Evolutionary conservation across 2,888 invertebrate species (phyloP).

Genomic region (Calephelis perditalis): DNA sequence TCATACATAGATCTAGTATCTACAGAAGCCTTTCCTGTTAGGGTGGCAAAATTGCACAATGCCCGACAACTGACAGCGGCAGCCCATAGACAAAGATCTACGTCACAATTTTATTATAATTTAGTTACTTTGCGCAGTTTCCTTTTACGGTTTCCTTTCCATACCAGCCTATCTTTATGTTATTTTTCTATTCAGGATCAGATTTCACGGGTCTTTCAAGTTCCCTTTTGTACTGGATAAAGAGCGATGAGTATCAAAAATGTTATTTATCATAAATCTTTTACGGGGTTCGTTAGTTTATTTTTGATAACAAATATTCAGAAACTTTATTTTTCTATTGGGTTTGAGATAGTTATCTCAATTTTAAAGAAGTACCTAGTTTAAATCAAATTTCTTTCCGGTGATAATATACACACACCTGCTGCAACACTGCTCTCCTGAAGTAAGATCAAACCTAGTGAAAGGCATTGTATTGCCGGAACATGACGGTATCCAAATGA

Average conservation of each 20-base stretch:
- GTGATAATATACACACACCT: too few species aligned
- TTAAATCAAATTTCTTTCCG: too few species aligned
- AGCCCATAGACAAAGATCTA: conserved; percentile 54
- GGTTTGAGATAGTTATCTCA: too few species aligned
- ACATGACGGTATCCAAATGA: too few species aligned
- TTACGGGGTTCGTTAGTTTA: neutral
- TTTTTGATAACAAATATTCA: too few species aligned
- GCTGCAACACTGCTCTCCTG: too few species aligned
- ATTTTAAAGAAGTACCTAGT: too few species aligned
- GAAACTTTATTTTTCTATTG: too few species aligned
- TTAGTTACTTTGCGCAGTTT: conserved; percentile 58
- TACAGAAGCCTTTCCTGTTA: neutral
- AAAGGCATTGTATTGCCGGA: too few species aligned
- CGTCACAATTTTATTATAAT: conserved; percentile 53
- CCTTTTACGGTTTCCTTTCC: conserved; percentile 35
- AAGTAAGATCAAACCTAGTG: too few species aligned
- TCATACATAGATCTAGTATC: too few species aligned
- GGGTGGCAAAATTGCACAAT: conserved; percentile 30
- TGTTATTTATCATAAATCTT: neutral
- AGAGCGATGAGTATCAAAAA: neutral
- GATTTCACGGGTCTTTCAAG: conserved; percentile 1
- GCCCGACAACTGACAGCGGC: conserved; percentile 45
- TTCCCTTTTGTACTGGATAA: conserved; percentile 2
- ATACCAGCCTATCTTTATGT: conserved; percentile 51
- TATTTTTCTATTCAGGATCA: conserved; percentile 6